Percentiles rank a stretch among this genome's conserved stretches.
Evolutionary conservation across 2,888 invertebrate species (phyloP).

Genomic region (Xestia xanthographa): DNA sequence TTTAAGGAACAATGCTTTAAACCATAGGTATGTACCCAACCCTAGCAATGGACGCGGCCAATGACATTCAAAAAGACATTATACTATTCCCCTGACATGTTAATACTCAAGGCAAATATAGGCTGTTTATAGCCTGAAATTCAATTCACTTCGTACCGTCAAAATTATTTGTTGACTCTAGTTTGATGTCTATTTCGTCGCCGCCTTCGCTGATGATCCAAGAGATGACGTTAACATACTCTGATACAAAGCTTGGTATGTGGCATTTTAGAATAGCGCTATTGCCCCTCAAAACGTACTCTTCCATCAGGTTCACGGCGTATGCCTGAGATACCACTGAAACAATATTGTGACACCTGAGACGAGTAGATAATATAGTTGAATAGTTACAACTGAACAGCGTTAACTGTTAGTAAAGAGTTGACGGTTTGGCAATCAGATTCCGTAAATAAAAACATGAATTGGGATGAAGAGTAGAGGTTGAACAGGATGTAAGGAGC

Average conservation of each 20-base stretch:
- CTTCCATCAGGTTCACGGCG: slow-evolving; percentile 97
- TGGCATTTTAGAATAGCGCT: slow-evolving; percentile 98
- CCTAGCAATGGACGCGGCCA: slow-evolving; percentile 37
- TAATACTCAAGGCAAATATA: slow-evolving; percentile 46
- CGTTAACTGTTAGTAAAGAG: neutral
- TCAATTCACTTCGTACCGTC: slow-evolving; percentile 79
- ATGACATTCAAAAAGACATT: slow-evolving; percentile 24
- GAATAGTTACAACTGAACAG: slow-evolving; percentile 7
- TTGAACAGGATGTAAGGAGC: slow-evolving; percentile 46
- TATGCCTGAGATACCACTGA: slow-evolving; percentile 97
- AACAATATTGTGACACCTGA: slow-evolving; percentile 81
- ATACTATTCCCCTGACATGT: slow-evolving; percentile 23
- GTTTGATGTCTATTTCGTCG: slow-evolving; percentile 87
- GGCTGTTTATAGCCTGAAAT: slow-evolving; percentile 56
- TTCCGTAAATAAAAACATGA: slow-evolving; percentile 5
- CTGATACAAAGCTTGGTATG: slow-evolving; percentile 97
- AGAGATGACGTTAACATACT: slow-evolving; percentile 95
- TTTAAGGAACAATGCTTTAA: slow-evolving; percentile 78
- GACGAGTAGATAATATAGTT: slow-evolving; percentile 33
- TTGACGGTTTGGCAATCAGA: slow-evolving; percentile 3
- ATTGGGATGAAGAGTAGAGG: slow-evolving; percentile 41
- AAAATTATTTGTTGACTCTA: slow-evolving; percentile 80
- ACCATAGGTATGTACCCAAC: slow-evolving; percentile 45
- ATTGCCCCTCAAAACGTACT: slow-evolving; percentile 97
- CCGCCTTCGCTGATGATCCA: slow-evolving; percentile 95